phyloP scores from a whole-genome alignment of 2,113 vertebrate species.

The Pelecanus crispus region DNA sequence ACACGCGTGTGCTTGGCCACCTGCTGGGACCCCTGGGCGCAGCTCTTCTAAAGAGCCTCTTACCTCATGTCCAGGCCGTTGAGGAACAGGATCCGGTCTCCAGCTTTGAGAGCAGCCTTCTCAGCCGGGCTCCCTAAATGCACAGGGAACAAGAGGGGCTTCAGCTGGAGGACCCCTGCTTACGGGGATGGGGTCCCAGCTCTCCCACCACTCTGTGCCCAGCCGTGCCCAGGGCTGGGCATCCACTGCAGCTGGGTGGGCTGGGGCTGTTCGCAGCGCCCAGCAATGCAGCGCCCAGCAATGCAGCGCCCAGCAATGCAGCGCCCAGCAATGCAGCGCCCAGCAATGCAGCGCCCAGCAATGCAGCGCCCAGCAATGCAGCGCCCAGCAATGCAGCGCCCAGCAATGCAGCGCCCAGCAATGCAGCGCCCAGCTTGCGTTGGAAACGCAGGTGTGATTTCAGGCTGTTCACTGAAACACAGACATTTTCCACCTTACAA shows the following conservation, averaged over 20 bases:
- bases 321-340: not conserved
- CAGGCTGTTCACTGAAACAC: accelerated
- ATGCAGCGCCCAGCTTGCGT: not conserved
- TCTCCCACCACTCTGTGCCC: accelerated
- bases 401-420: not conserved
- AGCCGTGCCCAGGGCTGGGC: not conserved
- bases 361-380: not conserved
- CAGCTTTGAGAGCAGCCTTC: slow-evolving; percentile 88
- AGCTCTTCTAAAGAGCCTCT: not conserved
- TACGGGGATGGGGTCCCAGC: not conserved
- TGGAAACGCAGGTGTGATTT: not conserved
- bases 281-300: not conserved
- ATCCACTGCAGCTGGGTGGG: not conserved
- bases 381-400: not conserved
- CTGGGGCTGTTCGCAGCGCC: not conserved
- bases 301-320: not conserved
- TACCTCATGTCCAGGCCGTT: slow-evolving; percentile 99
- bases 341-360: not conserved
- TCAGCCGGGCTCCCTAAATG: slow-evolving; percentile 91
- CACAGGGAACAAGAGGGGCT: not conserved
- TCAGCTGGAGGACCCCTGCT: not conserved
- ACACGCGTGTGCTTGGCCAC: accelerated
- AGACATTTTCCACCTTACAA: not conserved
- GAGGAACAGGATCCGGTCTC: slow-evolving; percentile 94
- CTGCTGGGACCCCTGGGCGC: accelerated